Evolutionary conservation across 1,140 invertebrate genomes (phyloP), one percentile per base, ranked within the genome.

Genomic region (Saccostrea echinata): DNA sequence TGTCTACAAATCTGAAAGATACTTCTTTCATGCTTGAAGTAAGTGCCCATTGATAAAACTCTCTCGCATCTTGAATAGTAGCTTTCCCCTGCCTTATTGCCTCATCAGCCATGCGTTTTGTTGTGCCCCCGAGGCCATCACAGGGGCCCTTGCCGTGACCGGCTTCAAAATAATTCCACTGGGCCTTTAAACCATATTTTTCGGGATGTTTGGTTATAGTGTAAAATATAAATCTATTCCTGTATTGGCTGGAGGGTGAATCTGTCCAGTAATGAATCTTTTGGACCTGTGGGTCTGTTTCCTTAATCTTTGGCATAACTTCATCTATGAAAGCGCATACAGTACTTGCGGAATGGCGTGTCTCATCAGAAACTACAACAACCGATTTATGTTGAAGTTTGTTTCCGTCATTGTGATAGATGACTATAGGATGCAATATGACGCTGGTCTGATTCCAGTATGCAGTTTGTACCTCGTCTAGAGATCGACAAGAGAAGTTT

Each of bases 101-200:
- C 30, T 90, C 83, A 64, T 89, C 90, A 18, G 92, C 90, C 13
- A 27, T 81, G 16, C 91, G 27, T 84, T 91, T 91, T 24, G 57
- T 83, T 16, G 88, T 90, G 0, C 88, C 91, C 16, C 90, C 91
- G 18, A 91, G 64, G 6, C 90, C 91, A 64, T 92, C 89, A 86
- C 91, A 92, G 24, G 88, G 90, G 1, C 91, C 91, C 64, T 91
- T 92, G 27, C 89, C 88, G 52, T 91, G 91, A 6, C 90, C 86
- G 9, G 76, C 80, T 51, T 91, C 88, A 30, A 91, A 90, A n/a
- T 85, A 88, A 27, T 91, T 84, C 88, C 87, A 90, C 8, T 16
- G n/a, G 13, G 90, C 85, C 68, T 80, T 84, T 21, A 84, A 27
- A 18, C 61, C 64, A 84, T 64, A 85, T 4, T 64, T 35, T 27